Evolutionary conservation across 2,888 invertebrate genomes (phyloP).

Genomic region (Oscheius sp.): DNA sequence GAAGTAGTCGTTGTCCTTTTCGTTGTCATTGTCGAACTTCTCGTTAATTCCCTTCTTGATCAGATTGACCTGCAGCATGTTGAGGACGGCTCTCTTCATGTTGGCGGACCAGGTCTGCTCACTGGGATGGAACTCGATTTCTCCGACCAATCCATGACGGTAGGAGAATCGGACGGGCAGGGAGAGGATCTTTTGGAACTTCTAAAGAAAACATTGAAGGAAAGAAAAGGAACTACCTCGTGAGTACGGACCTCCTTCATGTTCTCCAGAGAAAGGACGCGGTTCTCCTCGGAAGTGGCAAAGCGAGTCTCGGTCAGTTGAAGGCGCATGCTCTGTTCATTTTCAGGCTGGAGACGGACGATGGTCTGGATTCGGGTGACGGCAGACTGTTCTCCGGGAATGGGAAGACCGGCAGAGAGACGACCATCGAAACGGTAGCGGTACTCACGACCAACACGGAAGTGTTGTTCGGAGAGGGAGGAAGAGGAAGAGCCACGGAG

Average conservation of each 20-base stretch:
- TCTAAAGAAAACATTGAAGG: constrained; percentile 3
- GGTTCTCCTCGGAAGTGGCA: constrained; percentile 46
- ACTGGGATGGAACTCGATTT: constrained; percentile 30
- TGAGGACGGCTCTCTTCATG: constrained; percentile 65
- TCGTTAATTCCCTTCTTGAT: constrained; percentile 40
- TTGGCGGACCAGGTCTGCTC: constrained; percentile 29
- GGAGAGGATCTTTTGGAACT: constrained; percentile 37
- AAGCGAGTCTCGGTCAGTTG: constrained; percentile 45
- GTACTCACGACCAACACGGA: constrained; percentile 48
- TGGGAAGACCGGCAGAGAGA: constrained; percentile 57
- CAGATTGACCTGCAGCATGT: constrained; percentile 60
- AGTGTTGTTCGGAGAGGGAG: constrained; percentile 20
- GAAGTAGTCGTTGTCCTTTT: constrained; percentile 35
- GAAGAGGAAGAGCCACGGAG: not conserved
- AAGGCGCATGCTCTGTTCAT: constrained; percentile 43
- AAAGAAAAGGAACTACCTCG: not conserved
- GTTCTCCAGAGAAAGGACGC: constrained; percentile 31
- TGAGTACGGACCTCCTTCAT: constrained; percentile 8
- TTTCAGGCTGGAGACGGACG: constrained; percentile 51
- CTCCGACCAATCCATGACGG: constrained; percentile 47
- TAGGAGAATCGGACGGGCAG: constrained; percentile 47
- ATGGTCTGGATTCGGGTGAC: constrained; percentile 54
- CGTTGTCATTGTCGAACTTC: constrained; percentile 18
- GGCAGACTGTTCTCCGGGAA: constrained; percentile 53
- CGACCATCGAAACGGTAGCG: constrained; percentile 53